Base-by-base conservation (phyloP, 2,888 invertebrate species). In the Marronus borbonicus region DNA sequence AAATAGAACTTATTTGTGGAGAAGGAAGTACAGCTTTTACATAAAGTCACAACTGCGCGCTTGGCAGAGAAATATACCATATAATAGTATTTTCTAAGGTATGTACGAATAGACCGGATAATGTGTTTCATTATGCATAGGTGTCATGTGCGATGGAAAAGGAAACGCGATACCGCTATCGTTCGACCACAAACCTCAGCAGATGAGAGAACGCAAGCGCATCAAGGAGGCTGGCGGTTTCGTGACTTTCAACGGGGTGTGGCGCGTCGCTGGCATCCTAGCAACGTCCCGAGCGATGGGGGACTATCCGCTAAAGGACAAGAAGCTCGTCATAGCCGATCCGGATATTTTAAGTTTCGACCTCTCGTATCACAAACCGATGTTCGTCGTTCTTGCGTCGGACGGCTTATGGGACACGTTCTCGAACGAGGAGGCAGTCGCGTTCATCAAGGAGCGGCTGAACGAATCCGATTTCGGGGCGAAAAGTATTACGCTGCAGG, bases 331-430 rank as follows among this genome's bases (percentile, higher is more conserved):
- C 77, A 98, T 97, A 82, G 98, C 98, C 2, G 97, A 98, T 88
- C 98, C 98, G 7, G 98, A 98, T 87, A 96, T 98, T 83, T 90
- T 97, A 83, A 95, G 97, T 44, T 98, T 98, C 86, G 95, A 98
- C 88, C 90, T 98, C 78, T 91, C 92, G 78, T 95, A 97, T 88
- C 94, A 96, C 85, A 94, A 94, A 85, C 97, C 97, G 0, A 92
- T 94, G 90, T 98, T 98, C 89, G 89, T 98, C 83, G 94, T 98
- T 80, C 90, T 98, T 78, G 98, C 98, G 14, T 96, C 97, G 0
- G 98, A 98, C 90, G 98, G 98, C 1, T 91, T 98, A 49, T 98
- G 98, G 98, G 98, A 98, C 87, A 97, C 97, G 24, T 97, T 98
- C 87, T 92, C 94, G 62, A 98, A 98, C 88, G 97, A 98, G 87